Evolutionary conservation across 2,113 vertebrate genomes (phyloP).

Genomic region (Leptobrachium ailaonicum): DNA sequence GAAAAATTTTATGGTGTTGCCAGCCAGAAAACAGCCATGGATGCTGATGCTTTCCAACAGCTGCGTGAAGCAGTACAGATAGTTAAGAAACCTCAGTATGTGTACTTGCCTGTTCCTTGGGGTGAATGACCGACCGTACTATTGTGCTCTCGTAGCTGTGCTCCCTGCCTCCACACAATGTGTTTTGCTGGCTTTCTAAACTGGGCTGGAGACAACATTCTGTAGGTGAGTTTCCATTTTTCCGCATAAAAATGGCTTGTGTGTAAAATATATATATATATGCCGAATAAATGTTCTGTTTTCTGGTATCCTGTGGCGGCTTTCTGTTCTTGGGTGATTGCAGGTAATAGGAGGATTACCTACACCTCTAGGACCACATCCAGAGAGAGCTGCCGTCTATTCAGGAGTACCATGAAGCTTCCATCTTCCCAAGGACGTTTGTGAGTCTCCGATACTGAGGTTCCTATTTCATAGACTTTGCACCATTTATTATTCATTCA

Average conservation of each 20-base stretch:
- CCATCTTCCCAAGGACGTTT: too few species aligned
- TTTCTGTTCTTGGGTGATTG: too few species aligned
- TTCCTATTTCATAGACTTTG: too few species aligned
- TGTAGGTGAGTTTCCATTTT: conserved; percentile 14
- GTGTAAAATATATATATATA: too few species aligned
- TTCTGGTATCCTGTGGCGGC: too few species aligned
- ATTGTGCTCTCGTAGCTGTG: not conserved
- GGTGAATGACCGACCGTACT: not conserved
- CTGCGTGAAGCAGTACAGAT: not conserved
- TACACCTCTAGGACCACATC: too few species aligned
- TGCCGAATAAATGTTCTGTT: too few species aligned
- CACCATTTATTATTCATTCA: too few species aligned
- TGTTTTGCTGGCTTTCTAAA: conserved; percentile 3
- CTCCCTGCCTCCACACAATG: not conserved
- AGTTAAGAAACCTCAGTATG: conserved; percentile 14
- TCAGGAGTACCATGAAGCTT: too few species aligned
- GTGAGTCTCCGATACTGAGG: too few species aligned
- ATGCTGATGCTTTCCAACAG: conserved; percentile 29
- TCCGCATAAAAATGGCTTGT: not conserved
- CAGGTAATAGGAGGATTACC: too few species aligned
- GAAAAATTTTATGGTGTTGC: not conserved
- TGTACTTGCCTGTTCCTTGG: conserved; percentile 11
- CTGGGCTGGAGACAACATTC: not conserved
- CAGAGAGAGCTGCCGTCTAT: too few species aligned
- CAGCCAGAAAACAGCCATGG: conserved; percentile 7